Evolutionary conservation across 2,888 invertebrate genomes (phyloP), one percentile per base, ranked within the genome.

Genomic region (Thereva unica): DNA sequence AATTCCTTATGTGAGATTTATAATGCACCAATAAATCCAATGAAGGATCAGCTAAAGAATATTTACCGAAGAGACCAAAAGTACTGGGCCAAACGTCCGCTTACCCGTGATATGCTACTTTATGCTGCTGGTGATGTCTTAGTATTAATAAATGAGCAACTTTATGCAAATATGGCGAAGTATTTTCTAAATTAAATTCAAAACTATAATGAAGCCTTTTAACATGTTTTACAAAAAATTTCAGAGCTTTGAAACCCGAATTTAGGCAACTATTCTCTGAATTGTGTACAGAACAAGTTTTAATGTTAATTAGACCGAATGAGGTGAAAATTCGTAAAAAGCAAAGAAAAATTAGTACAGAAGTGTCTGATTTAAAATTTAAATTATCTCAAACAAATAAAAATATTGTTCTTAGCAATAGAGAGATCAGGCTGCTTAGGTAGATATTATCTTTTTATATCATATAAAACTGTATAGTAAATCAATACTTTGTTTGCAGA

Each of bases 1-100:
- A 94, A 95, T 83, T 92, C 95, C 64, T 84, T 97, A 64, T 96
- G 96, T 80, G 92, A 95, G 80, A 85, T 89, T 70, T 94, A 95
- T 78, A 91, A 90, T 76, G 93, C 93, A 55, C 91, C 93, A 0
- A 85, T 89, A 76, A 96, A 95, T 82, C 93, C 94, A 1, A 88
- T 95, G 82, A 97, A 95, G 78, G 95, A 95, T 77, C 93, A 93
- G 77, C 80, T 93, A 66, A 93, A 93, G 80, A 90, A 90, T 81
- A 89, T 93, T 47, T 93, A 93, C 77, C 84, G 91, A 45, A 85
- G 90, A 72, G 93, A 94, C 79, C 93, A 92, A 78, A 87, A 90
- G 69, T 92, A 90, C 76, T 96, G 96, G 96, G 91, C 93, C 4
- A 86, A 93, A 50, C 83, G 96, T 59, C 96, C 96, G 3, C 80